Conservation (phyloP, 2,888 invertebrate genomes). For the Cheilosia impressa region DNA sequence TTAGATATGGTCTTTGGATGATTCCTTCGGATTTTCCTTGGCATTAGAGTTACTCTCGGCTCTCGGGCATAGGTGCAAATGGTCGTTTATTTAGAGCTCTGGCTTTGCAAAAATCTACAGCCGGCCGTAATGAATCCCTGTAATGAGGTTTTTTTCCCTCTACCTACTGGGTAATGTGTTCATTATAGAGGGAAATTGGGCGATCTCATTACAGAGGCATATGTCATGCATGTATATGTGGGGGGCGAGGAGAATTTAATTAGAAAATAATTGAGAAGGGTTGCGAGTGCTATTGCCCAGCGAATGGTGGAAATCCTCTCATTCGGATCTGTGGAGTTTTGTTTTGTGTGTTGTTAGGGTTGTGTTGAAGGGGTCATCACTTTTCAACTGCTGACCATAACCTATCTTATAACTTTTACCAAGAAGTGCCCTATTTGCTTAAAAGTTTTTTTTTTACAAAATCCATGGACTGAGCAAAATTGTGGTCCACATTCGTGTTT, state of each 20-base stretch:
- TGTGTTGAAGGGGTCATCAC: too few species aligned
- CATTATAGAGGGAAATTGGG: slow-evolving; percentile 13
- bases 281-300: neutral
- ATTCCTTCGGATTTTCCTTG: slow-evolving; percentile 6
- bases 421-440: too few species aligned
- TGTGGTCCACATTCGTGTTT: too few species aligned
- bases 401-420: neutral
- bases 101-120: slow-evolving; percentile 34
- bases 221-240: neutral
- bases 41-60: slow-evolving; percentile 18
- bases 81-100: slow-evolving; percentile 26
- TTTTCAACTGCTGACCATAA: neutral
- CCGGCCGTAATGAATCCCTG: slow-evolving; percentile 55
- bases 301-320: too few species aligned
- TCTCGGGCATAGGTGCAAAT: slow-evolving; percentile 21
- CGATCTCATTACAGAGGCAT: neutral
- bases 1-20: slow-evolving; percentile 20
- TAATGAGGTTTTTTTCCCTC: slow-evolving; percentile 46
- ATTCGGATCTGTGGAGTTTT: too few species aligned
- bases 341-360: too few species aligned
- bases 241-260: neutral
- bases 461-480: too few species aligned
- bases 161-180: slow-evolving; percentile 35
- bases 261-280: neutral
- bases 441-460: too few species aligned